Conservation (phyloP, 2,888 invertebrate genomes). For the Drosophila affinis region DNA sequence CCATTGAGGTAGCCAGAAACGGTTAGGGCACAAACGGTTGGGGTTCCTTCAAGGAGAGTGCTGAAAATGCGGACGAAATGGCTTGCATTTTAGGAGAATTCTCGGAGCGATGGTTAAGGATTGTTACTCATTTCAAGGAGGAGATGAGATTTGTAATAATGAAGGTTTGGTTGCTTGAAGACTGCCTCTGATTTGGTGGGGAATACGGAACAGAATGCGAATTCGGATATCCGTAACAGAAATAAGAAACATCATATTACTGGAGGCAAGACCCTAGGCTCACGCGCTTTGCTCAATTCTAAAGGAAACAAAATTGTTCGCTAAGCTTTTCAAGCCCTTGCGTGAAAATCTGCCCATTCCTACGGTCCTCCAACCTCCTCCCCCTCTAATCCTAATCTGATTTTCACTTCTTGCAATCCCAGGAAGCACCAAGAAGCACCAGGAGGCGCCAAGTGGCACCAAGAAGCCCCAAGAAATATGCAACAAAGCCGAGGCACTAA, state of each 20-base stretch:
- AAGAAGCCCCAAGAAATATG: slow-evolving; percentile 32
- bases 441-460: slow-evolving; percentile 16
- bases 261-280: too few species aligned
- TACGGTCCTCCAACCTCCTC: not conserved
- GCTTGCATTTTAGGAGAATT: slow-evolving; percentile 28
- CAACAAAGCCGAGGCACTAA: slow-evolving; percentile 31
- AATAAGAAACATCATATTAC: too few species aligned
- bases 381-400: slow-evolving; percentile 7
- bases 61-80: slow-evolving; percentile 44
- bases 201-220: not conserved
- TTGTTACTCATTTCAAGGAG: slow-evolving; percentile 25
- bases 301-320: too few species aligned
- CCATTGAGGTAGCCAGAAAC: slow-evolving; percentile 1
- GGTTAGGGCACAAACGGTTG: slow-evolving; percentile 4
- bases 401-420: slow-evolving; percentile 33
- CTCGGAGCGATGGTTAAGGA: slow-evolving; percentile 20
- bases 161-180: not conserved
- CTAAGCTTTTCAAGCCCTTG: too few species aligned
- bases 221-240: not conserved
- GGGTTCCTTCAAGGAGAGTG: slow-evolving; percentile 21
- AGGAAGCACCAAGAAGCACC: slow-evolving; percentile 15
- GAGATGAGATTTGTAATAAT: not conserved
- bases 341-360: not conserved
- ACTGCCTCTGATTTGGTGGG: not conserved
- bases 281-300: too few species aligned